Base-by-base conservation (phyloP, 2,113 vertebrate genomes). In the Cryptotis parvus region DNA sequence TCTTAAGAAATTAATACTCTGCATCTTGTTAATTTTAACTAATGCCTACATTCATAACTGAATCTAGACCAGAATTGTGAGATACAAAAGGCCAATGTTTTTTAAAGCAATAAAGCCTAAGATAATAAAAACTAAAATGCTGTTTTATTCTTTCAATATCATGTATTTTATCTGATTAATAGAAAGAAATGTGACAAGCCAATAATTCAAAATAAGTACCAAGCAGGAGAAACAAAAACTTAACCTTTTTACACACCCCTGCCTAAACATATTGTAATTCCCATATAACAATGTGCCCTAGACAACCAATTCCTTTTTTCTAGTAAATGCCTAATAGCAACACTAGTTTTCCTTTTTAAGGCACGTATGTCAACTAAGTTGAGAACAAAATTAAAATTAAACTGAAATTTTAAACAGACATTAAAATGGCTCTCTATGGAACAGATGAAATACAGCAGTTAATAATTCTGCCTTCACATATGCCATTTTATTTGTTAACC, bases 261-360 rank as follows among this genome's bases (percentile, higher is more conserved):
- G 98, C 97, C 98, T 97, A 97, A 98, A 98, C 98, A 98, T 98
- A 97, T 96, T 98, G 95, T 97, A 97, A 97, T 97, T 97, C 97
- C 97, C 97, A 97, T 96, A 82, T 97, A 98, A 98, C 98, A 97
- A 97, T 98, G 98, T 98, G 98, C 98, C 98, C 97, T 97, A 97
- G 96, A 98, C 97, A 98, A 98, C 97, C 97, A 97, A 97, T 98
- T 97, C 92, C 65, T 94, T 96, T 93, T 93, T 93, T 97, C 97
- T 97, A 97, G 96, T 96, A 96, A 97, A 98, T 91, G 96, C 98
- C 97, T 94, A 96, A 96, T 96, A 98, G 97, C 97, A 98, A 98
- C 98, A 98, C 97, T 98, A 98, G 98, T 98, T 98, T 97, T 98
- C 97, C 97, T 98, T 98, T 98, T 98, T 99, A 99, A 99, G 99